Conservation (phyloP, 2,113 vertebrate genomes). For the Melanostigma gelatinosum region DNA sequence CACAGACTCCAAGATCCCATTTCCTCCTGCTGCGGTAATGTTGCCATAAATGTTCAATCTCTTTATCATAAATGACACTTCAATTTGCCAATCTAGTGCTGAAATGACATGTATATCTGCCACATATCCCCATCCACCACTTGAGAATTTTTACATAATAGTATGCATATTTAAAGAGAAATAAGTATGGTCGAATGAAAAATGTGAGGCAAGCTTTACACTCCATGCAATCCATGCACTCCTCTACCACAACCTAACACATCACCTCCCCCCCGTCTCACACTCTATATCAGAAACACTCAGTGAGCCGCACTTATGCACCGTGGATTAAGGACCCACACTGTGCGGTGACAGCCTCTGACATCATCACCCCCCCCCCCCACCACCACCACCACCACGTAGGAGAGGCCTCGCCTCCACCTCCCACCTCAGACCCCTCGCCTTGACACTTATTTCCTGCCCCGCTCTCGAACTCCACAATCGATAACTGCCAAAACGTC, state of each 20-base stretch:
- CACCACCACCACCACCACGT: no score
- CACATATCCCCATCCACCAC: neutral
- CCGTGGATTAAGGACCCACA: neutral
- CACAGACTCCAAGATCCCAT: neutral
- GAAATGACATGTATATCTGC: neutral
- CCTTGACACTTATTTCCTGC: slow-evolving; percentile 43
- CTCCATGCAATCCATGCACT: no score
- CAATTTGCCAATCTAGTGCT: neutral
- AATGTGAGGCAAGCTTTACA: neutral
- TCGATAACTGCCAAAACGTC: slow-evolving; percentile 71
- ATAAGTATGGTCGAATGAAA: neutral
- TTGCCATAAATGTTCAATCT: neutral
- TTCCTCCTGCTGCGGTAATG: neutral
- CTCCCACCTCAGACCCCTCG: slow-evolving; percentile 29
- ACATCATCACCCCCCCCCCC: no score
- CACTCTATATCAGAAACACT: neutral
- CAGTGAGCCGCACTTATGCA: neutral
- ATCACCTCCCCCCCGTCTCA: neutral
- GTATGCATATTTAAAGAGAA: neutral
- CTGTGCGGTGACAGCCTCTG: slow-evolving; percentile 7
- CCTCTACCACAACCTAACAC: neutral
- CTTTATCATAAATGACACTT: neutral
- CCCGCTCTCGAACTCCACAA: slow-evolving; percentile 28
- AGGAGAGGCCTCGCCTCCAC: neutral
- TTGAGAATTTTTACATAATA: neutral